phyloP scores from a whole-genome alignment of 2,113 vertebrate species.

The Meriones unguiculatus region DNA sequence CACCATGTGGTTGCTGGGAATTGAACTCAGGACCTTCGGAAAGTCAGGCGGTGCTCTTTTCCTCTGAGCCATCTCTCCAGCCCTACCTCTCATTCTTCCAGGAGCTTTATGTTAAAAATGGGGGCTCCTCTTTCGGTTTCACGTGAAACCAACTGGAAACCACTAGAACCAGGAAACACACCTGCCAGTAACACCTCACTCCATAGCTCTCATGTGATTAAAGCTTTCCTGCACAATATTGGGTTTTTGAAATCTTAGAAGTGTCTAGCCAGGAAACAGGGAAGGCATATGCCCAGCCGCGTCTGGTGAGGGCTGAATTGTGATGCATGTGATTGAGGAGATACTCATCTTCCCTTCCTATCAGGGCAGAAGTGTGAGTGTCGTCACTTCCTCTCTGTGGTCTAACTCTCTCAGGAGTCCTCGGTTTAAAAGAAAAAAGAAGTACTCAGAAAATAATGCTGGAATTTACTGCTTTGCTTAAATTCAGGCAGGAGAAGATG shows the following conservation, averaged over 20 bases:
- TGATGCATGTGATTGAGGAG: not conserved
- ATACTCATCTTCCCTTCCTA: accelerated
- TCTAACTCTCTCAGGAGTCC: not conserved
- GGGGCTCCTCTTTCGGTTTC: not conserved
- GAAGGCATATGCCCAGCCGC: not conserved
- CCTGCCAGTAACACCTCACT: not conserved
- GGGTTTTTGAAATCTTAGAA: not conserved
- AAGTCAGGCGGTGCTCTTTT: no score
- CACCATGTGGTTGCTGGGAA: no score
- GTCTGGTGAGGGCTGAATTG: not conserved
- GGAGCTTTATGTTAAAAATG: not conserved
- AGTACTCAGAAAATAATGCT: not conserved
- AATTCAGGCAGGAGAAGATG: not conserved
- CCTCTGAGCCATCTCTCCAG: no score
- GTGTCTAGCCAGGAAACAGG: not conserved
- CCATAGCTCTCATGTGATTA: not conserved
- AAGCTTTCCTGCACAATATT: not conserved
- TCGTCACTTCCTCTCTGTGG: not conserved
- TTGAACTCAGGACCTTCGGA: no score
- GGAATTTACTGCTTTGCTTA: not conserved
- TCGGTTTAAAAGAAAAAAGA: not conserved
- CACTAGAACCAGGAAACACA: not conserved
- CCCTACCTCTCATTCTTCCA: not conserved
- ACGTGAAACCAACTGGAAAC: not conserved
- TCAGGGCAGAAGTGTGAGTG: not conserved